phyloP scores from a whole-genome alignment of 2,888 invertebrate species.

The Tachystola acroxantha region DNA sequence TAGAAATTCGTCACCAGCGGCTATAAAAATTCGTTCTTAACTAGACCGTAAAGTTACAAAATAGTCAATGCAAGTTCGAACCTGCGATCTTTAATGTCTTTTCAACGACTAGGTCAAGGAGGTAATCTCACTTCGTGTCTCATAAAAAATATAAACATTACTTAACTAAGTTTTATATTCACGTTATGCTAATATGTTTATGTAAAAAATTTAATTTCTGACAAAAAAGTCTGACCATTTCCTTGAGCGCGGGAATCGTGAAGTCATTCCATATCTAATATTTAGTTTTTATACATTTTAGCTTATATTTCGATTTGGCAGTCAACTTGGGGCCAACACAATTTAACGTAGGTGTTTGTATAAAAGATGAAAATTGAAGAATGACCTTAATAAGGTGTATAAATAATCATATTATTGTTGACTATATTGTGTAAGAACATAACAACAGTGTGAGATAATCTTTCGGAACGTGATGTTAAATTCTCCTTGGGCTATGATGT shows the following conservation, averaged over 20 bases:
- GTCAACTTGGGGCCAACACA: no score
- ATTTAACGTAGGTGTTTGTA: no score
- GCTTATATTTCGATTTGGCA: no score
- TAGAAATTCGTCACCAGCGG: neutral
- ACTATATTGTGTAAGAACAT: no score
- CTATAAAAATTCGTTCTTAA: neutral
- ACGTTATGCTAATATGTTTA: conserved; percentile 36
- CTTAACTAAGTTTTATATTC: conserved; percentile 38
- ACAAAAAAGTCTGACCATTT: conserved; percentile 48
- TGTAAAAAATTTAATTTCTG: conserved; percentile 32
- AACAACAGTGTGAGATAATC: conserved; percentile 30
- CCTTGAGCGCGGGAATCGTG: conserved; percentile 50
- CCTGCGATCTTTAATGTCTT: neutral
- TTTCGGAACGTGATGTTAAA: conserved; percentile 32
- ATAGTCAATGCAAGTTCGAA: neutral
- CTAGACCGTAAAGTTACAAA: no score
- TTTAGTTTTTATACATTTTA: no score
- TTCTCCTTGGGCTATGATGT: conserved; percentile 44
- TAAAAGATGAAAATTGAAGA: no score
- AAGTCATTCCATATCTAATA: no score
- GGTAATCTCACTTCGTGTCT: conserved; percentile 5
- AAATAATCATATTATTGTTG: no score
- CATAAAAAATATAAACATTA: conserved; percentile 1
- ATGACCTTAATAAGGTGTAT: no score
- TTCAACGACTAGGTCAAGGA: conserved; percentile 16